A percentile compares a stretch with the other conserved stretches of the same genome.
Evolutionary conservation across 2,888 invertebrate species (phyloP).

Genomic region (Prostheceraeus crozeri): DNA sequence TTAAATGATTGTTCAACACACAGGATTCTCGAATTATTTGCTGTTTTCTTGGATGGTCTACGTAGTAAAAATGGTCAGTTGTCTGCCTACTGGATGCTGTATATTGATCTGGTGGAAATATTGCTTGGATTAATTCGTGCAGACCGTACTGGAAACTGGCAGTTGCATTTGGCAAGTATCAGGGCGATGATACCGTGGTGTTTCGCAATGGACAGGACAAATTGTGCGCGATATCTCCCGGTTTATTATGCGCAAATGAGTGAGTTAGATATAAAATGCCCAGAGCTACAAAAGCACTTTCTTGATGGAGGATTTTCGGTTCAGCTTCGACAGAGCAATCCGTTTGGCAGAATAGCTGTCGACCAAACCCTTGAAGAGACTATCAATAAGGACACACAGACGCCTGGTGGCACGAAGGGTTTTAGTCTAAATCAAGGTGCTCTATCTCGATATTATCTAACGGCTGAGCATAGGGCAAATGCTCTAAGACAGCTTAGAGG

Average conservation of each 20-base stretch:
- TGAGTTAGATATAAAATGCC: constrained; percentile 33
- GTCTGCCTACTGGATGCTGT: constrained; percentile 42
- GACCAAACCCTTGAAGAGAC: too few species aligned
- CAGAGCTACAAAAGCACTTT: constrained; percentile 37
- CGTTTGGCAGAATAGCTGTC: constrained; percentile 41
- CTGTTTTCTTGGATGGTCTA: constrained; percentile 34
- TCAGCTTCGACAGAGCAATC: constrained; percentile 38
- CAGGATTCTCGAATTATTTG: too few species aligned
- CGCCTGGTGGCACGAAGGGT: constrained; percentile 40
- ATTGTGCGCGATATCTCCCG: constrained; percentile 42
- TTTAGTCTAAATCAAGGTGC: constrained; percentile 31
- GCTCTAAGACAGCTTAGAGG: too few species aligned
- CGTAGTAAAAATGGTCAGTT: constrained; percentile 34
- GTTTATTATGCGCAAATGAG: constrained; percentile 40
- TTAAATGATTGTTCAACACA: too few species aligned
- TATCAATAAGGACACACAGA: constrained; percentile 41
- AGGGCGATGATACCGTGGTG: constrained; percentile 41
- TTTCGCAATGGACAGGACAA: constrained; percentile 43
- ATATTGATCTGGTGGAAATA: constrained; percentile 43
- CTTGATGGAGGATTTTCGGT: constrained; percentile 39
- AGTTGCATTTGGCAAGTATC: constrained; percentile 41
- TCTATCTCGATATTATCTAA: constrained; percentile 39
- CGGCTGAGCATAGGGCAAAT: constrained; percentile 41
- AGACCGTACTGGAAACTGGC: constrained; percentile 41
- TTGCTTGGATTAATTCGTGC: constrained; percentile 40